Conservation (phyloP, 2,888 invertebrate genomes). For the Gastracanthus pulcherrimus region DNA sequence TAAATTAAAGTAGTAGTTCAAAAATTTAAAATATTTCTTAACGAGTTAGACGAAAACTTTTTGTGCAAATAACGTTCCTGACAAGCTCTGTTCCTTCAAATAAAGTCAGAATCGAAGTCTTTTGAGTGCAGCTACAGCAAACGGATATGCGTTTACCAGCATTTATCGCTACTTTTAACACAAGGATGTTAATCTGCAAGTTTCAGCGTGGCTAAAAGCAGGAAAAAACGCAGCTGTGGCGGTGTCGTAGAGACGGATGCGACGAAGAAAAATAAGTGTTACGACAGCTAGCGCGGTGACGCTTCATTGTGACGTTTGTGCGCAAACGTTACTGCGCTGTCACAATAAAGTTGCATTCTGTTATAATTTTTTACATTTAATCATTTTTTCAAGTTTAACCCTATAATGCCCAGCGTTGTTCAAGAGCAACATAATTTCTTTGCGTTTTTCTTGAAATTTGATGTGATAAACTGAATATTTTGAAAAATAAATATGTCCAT, state of each 20-base stretch:
- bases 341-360: background rate
- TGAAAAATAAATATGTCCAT: too few species aligned
- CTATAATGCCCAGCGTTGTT: too few species aligned
- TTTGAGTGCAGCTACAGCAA: background rate
- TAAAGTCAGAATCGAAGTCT: background rate
- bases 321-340: background rate
- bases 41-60: too few species aligned
- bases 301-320: background rate
- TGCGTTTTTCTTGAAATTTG: too few species aligned
- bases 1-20: too few species aligned
- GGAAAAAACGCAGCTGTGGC: background rate
- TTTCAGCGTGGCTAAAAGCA: background rate
- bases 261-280: slow-evolving; percentile 4
- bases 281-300: background rate
- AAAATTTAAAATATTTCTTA: too few species aligned
- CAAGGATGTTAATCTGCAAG: slow-evolving; percentile 11
- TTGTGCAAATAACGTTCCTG: too few species aligned
- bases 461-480: too few species aligned
- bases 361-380: too few species aligned
- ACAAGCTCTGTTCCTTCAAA: too few species aligned
- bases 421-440: too few species aligned
- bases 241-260: background rate
- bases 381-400: too few species aligned
- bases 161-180: slow-evolving; percentile 22
- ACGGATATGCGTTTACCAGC: background rate